Conservation (phyloP, 2,113 vertebrate genomes). For the Amazona guildingii region DNA sequence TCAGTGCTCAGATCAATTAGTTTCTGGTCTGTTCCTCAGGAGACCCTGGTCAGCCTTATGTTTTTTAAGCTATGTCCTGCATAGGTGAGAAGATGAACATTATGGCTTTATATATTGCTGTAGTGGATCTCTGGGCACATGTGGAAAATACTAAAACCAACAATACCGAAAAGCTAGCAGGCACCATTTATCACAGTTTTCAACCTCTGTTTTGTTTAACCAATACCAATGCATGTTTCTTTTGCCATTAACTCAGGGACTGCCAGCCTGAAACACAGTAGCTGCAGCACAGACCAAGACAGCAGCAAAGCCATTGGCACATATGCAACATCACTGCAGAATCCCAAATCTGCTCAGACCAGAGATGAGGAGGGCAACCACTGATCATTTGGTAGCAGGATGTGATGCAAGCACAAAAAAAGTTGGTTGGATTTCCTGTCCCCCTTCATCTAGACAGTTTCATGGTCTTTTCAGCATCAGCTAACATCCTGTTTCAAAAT, state of each 20-base stretch:
- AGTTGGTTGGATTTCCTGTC: background rate
- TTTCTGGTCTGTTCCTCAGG: accelerated
- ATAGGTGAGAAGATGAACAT: background rate
- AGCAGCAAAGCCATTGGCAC: background rate
- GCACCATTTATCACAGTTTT: background rate
- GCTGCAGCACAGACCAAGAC: background rate
- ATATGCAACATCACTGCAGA: background rate
- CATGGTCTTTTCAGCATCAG: background rate
- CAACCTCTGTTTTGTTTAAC: background rate
- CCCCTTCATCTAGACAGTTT: background rate
- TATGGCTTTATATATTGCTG: background rate
- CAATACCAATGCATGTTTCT: background rate
- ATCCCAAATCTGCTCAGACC: background rate
- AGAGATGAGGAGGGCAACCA: background rate
- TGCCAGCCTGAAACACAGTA: background rate
- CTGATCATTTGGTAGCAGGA: background rate
- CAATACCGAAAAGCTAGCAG: background rate
- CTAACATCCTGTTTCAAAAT: background rate
- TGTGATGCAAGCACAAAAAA: background rate
- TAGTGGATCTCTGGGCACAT: background rate
- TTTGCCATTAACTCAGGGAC: background rate
- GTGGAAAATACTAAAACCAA: background rate
- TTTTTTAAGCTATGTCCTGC: background rate
- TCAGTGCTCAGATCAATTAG: background rate
- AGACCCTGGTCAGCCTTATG: background rate